Percentiles rank a stretch among this genome's conserved stretches.
phyloP scores from a whole-genome alignment of 2,888 invertebrate species.

The Orthosia incerta region DNA sequence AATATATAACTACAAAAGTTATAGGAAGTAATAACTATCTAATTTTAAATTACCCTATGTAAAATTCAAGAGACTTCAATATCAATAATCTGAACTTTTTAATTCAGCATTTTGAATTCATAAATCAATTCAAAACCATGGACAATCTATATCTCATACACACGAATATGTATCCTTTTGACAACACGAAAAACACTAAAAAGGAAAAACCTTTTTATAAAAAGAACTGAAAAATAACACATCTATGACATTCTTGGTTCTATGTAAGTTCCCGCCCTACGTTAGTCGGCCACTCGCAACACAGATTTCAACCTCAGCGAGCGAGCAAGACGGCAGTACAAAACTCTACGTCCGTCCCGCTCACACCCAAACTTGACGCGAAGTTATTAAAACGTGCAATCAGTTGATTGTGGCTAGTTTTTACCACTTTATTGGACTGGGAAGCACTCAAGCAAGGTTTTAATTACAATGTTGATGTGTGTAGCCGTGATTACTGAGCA shows the following conservation, averaged over 20 bases:
- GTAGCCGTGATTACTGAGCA: conserved; percentile 53
- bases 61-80: background rate
- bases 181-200: background rate
- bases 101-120: no score
- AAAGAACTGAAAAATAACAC: background rate
- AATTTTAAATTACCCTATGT: background rate
- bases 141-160: background rate
- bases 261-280: conserved; percentile 80
- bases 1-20: no score
- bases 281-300: conserved; percentile 81
- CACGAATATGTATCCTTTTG: background rate
- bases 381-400: conserved; percentile 87
- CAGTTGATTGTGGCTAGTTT: conserved; percentile 86
- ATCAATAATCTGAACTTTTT: background rate
- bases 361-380: conserved; percentile 75
- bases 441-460: conserved; percentile 77
- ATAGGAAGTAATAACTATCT: background rate
- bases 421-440: conserved; percentile 82
- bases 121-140: background rate
- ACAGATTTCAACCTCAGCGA: conserved; percentile 82
- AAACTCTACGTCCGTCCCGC: conserved; percentile 66
- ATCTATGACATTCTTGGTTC: conserved; percentile 70
- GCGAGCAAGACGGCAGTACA: conserved; percentile 71
- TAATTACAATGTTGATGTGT: conserved; percentile 77
- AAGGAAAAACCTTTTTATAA: background rate